Evolutionary conservation across 2,797 vertebrate species (phyloP), one percentile per base, ranked within the genome.

Genomic region (Syndactyla subalaris): DNA sequence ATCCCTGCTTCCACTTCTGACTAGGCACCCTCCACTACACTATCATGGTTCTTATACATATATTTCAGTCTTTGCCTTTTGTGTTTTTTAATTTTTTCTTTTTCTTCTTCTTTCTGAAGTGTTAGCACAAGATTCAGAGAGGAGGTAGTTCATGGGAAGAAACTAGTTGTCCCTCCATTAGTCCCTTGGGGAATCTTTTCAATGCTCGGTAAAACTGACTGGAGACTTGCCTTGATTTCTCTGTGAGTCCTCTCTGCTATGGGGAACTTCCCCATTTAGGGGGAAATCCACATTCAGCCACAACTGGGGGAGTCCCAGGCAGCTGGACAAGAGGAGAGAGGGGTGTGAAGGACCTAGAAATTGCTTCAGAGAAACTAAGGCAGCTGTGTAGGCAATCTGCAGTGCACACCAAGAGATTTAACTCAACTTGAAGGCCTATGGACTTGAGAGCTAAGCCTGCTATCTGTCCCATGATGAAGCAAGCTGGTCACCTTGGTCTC

Each of bases 211-310:
- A 46, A 29, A 66, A 65, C 54, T 41, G n/a, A 65, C 54, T 41
- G n/a, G 51, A 93, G 87, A 38, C 55, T 82, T 70, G 22, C 19
- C 70, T 59, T 92, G 46, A 55, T 86, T 88, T 91, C 66, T 84
- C 55, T 45, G n/a, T 7, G 24, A 91, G 76, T 81, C 73, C 79
- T 43, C 11, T 85, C 29, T 81, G 39, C 72, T 88, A 39, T 57
- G 79, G 66, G 95, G 91, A 96, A 96, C 85, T 96, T 95, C 92
- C 85, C 76, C 73, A 23, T 84, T 57, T n/a, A 79, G 55, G 95
- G 95, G 95, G 80, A 96, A 97, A 92, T 81, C 87, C 95, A 92
- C 62, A 45, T 63, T 88, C 34, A 81, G 79, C 79, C 59, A 84
- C 93, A 90, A 63, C 36, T 66, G 79, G 95, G 92, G 72, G 72